These are phyloP conservation scores for Gobio gobio DNA, from an alignment of 2,113 vertebrate genomes.

Conservation along the genomic window DNA sequence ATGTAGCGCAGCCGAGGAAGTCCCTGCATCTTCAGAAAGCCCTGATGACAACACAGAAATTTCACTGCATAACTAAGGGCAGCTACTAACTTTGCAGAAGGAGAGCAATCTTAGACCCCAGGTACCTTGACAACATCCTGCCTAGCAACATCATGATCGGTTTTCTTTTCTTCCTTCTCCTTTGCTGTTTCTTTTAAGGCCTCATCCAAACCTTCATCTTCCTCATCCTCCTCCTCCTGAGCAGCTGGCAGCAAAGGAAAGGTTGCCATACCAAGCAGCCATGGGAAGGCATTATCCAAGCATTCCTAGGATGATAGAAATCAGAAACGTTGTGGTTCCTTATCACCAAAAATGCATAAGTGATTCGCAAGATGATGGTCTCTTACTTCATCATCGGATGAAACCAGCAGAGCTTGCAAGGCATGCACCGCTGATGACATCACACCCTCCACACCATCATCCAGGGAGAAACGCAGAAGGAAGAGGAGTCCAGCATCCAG, in stretches of 20 bases:
- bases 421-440: conserved; percentile 83
- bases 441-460: conserved; percentile 87
- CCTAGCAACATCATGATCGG: conserved; percentile 84
- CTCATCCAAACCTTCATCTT: conserved; percentile 76
- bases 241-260: conserved; percentile 85
- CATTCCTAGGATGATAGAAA: conserved; percentile 77
- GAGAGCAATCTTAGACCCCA: too few species aligned
- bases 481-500: conserved; percentile 95
- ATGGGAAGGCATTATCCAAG: conserved; percentile 88
- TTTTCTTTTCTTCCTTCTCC: conserved; percentile 83
- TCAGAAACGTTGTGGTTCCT: neutral
- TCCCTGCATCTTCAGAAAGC: conserved; percentile 89
- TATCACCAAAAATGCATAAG: neutral
- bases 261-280: conserved; percentile 83
- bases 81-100: neutral
- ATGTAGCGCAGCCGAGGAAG: conserved; percentile 91
- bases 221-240: conserved; percentile 81
- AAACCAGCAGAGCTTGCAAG: conserved; percentile 85
- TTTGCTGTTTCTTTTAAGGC: conserved; percentile 65
- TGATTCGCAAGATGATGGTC: neutral
- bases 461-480: conserved; percentile 90
- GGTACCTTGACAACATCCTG: conserved; percentile 89
- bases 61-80: neutral
- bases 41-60: conserved; percentile 71
- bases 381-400: conserved; percentile 87